Conservation (phyloP, 2,113 vertebrate species). For the Chamaetylas fuelleborni region DNA sequence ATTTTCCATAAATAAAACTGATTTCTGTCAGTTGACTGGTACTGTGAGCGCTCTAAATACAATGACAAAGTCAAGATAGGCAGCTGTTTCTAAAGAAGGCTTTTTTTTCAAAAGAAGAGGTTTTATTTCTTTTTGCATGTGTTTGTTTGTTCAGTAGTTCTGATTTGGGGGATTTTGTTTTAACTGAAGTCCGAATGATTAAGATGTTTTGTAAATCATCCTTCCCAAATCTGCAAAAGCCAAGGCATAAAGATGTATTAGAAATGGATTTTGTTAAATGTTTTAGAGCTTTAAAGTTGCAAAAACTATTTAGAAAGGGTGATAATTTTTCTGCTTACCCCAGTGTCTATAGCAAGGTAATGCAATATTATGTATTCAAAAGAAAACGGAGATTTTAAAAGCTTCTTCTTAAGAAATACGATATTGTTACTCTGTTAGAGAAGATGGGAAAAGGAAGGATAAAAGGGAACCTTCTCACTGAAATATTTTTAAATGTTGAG, state of each 20-base stretch:
- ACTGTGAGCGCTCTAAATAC: neutral
- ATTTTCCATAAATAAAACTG: neutral
- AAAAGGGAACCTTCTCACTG: neutral
- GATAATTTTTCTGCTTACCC: neutral
- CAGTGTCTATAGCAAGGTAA: neutral
- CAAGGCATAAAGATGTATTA: neutral
- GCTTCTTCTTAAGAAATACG: neutral
- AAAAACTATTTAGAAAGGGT: neutral
- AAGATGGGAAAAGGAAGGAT: neutral
- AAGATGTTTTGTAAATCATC: neutral
- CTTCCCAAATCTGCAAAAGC: neutral
- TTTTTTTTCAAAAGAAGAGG: neutral
- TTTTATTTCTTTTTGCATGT: neutral
- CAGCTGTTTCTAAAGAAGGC: neutral
- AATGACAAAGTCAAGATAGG: neutral
- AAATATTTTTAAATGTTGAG: neutral
- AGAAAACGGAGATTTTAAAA: neutral
- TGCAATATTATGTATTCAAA: neutral
- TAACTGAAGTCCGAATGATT: neutral
- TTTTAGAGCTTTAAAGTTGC: neutral
- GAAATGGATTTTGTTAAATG: neutral
- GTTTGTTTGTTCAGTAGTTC: neutral
- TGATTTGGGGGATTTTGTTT: neutral
- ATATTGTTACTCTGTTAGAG: neutral
- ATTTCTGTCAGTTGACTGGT: neutral